Percentiles rank a stretch among this genome's conserved stretches.
phyloP scores from a whole-genome alignment of 2,797 vertebrate genomes.

The Melanotaenia boesemani region DNA sequence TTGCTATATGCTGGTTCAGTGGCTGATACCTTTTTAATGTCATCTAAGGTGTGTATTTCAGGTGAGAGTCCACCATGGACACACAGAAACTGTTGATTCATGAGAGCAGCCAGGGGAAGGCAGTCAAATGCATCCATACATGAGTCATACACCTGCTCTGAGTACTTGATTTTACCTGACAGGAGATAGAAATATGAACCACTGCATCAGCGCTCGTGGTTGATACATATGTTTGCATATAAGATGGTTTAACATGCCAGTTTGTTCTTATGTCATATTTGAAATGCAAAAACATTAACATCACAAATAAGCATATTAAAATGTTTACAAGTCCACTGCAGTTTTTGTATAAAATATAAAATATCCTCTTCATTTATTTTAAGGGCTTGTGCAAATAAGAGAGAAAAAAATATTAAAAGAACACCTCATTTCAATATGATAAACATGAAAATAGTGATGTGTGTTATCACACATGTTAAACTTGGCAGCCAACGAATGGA shows the following conservation, averaged over 20 bases:
- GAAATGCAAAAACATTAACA: not conserved
- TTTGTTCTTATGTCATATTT: not conserved
- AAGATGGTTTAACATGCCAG: not conserved
- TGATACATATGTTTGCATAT: not conserved
- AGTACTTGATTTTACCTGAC: slow-evolving; percentile 90
- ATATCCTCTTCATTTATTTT: not conserved
- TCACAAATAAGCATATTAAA: not conserved
- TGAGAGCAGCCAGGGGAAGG: slow-evolving; percentile 88
- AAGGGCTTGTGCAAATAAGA: not conserved
- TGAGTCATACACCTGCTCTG: slow-evolving; percentile 89
- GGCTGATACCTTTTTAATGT: slow-evolving; percentile 85
- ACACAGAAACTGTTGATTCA: slow-evolving; percentile 90
- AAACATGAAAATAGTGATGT: not conserved
- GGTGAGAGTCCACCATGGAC: slow-evolving; percentile 88
- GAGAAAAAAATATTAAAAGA: not conserved
- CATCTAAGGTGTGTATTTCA: slow-evolving; percentile 88
- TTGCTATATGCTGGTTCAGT: not conserved
- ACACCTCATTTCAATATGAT: not conserved
- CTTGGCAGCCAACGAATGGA: slow-evolving; percentile 6
- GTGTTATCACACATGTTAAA: slow-evolving; percentile 24
- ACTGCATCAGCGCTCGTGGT: not conserved
- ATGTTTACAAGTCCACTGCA: not conserved
- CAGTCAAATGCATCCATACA: slow-evolving; percentile 90
- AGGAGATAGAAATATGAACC: slow-evolving; percentile 33
- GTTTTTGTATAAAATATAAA: not conserved